Percentiles rank a stretch among this genome's conserved stretches.
Evolutionary conservation across 2,797 vertebrate genomes (phyloP).

Genomic region (Danio jaintianensis): DNA sequence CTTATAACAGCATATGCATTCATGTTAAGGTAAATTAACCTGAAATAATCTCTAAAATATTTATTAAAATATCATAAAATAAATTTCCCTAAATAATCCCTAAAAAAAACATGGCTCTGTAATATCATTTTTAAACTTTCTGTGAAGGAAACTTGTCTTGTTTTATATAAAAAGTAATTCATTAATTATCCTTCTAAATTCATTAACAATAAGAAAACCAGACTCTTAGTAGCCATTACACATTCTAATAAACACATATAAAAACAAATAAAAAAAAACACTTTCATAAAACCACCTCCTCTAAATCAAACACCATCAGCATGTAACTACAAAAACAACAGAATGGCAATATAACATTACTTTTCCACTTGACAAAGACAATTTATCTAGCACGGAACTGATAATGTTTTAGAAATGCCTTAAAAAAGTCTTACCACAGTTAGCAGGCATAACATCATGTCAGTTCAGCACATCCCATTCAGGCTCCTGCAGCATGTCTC

Average conservation of each 20-base stretch:
- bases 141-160: too few species aligned
- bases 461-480: conserved; percentile 46
- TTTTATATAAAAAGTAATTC: too few species aligned
- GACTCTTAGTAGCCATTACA: too few species aligned
- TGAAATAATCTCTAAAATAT: background rate
- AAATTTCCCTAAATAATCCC: too few species aligned
- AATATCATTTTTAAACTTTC: too few species aligned
- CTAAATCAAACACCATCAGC: background rate
- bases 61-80: too few species aligned
- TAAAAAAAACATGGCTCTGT: too few species aligned
- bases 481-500: conserved; percentile 52
- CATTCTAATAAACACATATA: too few species aligned
- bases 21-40: background rate
- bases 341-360: background rate
- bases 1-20: background rate
- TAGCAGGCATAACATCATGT: conserved; percentile 8
- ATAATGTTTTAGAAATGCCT: background rate
- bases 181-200: too few species aligned
- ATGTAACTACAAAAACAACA: background rate
- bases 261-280: background rate
- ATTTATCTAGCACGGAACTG: background rate
- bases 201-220: too few species aligned
- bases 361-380: background rate
- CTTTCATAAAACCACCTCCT: background rate
- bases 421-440: conserved; percentile 10